These are phyloP conservation scores for Drosophila elegans DNA, from an alignment of 1,140 invertebrate genomes.

Conservation along the genomic window DNA sequence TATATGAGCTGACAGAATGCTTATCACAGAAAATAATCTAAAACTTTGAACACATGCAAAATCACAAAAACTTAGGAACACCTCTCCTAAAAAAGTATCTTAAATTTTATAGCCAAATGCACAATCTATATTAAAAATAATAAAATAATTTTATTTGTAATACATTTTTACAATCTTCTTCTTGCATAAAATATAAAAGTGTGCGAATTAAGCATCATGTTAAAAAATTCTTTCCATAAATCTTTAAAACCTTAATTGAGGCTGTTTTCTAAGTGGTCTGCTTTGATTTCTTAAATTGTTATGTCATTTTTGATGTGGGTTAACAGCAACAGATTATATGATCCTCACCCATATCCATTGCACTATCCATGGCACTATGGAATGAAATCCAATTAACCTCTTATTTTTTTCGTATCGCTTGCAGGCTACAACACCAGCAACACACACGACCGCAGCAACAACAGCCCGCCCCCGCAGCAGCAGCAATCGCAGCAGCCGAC, in stretches of 20 bases:
- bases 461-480: conserved; percentile 68
- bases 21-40: background rate
- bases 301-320: background rate
- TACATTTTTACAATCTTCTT: too few relatives aligned
- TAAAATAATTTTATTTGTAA: too few relatives aligned
- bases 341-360: background rate
- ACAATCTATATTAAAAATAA: too few relatives aligned
- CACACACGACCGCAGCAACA: conserved; percentile 66
- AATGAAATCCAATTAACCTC: conserved; percentile 16
- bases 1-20: background rate
- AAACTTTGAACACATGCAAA: too few relatives aligned
- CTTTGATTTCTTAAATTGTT: conserved; percentile 1
- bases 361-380: background rate
- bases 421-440: conserved; percentile 64
- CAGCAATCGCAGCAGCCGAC: conserved; percentile 41
- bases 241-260: too few relatives aligned
- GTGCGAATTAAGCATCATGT: too few relatives aligned
- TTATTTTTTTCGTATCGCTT: background rate
- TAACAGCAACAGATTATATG: background rate
- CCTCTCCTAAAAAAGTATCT: too few relatives aligned
- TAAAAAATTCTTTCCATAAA: too few relatives aligned
- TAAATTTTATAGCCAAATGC: too few relatives aligned
- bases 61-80: too few relatives aligned
- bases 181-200: too few relatives aligned
- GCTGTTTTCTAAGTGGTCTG: too few relatives aligned